Percentiles rank a stretch among this genome's conserved stretches.
phyloP scores from a whole-genome alignment of 1,140 invertebrate species.

The Drosophila asahinai region DNA sequence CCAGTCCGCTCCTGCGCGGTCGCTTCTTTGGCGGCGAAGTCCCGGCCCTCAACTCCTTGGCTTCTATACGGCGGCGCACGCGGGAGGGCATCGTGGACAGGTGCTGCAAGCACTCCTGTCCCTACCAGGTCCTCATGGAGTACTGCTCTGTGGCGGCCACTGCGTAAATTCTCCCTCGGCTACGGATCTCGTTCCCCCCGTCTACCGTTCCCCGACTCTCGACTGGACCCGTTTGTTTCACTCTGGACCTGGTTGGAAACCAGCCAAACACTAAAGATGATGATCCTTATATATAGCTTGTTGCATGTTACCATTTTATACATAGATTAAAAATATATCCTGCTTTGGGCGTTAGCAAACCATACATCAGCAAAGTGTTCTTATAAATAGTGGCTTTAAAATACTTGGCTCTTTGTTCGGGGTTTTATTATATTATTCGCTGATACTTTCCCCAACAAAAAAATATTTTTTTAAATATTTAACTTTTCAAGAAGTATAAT shows the following conservation, averaged over 20 bases:
- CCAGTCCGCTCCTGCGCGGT: not conserved
- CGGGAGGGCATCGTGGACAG: conserved; percentile 68
- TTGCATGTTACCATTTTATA: conserved; percentile 38
- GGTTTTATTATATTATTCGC: too few species aligned
- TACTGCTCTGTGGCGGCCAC: conserved; percentile 54
- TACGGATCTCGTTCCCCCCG: not conserved
- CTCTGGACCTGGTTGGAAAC: conserved; percentile 19
- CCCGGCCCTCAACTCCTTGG: conserved; percentile 44
- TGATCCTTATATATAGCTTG: conserved; percentile 22
- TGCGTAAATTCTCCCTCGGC: conserved; percentile 4
- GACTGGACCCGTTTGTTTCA: conserved; percentile 3
- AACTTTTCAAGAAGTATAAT: too few species aligned
- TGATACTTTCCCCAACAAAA: too few species aligned
- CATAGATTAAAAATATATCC: conserved; percentile 32
- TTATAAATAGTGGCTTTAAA: not conserved
- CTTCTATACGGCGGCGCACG: conserved; percentile 55
- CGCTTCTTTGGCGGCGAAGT: conserved; percentile 42
- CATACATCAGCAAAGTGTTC: not conserved
- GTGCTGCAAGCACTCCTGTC: conserved; percentile 61
- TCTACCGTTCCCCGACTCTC: not conserved
- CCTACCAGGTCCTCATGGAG: conserved; percentile 27
- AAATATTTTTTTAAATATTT: too few species aligned
- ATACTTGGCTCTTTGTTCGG: not conserved
- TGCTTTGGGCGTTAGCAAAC: conserved; percentile 31
- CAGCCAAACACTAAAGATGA: conserved; percentile 12